Conservation (phyloP, 2,797 vertebrate species). For the Molossus alvarezi region DNA sequence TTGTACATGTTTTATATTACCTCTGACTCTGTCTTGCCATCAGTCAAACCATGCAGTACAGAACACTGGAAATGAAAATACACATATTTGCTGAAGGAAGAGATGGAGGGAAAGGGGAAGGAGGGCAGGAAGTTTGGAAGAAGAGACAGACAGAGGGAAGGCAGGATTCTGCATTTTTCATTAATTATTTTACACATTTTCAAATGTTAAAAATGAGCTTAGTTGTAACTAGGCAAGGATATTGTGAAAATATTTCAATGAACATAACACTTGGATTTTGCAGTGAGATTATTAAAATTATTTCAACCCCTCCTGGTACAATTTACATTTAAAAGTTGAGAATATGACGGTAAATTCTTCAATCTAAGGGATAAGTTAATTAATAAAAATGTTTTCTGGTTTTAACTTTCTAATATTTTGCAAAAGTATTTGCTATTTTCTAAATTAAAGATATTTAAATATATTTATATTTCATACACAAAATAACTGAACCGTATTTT, state of each 20-base stretch:
- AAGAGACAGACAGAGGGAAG: neutral
- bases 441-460: conserved; percentile 68
- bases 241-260: conserved; percentile 78
- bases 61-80: neutral
- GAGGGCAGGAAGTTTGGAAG: neutral
- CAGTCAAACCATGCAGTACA: neutral
- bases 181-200: conserved; percentile 78
- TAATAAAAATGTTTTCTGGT: conserved; percentile 77
- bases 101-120: neutral
- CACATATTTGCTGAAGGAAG: neutral
- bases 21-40: neutral
- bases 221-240: conserved; percentile 77
- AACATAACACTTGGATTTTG: conserved; percentile 71
- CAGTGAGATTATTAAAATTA: conserved; percentile 70
- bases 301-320: conserved; percentile 73
- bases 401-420: conserved; percentile 80
- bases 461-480: conserved; percentile 46
- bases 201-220: conserved; percentile 79
- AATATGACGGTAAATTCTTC: conserved; percentile 60
- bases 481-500: neutral
- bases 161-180: conserved; percentile 75
- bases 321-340: conserved; percentile 75
- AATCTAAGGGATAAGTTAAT: conserved; percentile 20
- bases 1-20: conserved; percentile 46
- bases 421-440: conserved; percentile 68